A percentile compares a stretch with the other conserved stretches of the same genome.
Evolutionary conservation across 2,888 invertebrate species (phyloP).

Genomic region (Trachelus tabidus): DNA sequence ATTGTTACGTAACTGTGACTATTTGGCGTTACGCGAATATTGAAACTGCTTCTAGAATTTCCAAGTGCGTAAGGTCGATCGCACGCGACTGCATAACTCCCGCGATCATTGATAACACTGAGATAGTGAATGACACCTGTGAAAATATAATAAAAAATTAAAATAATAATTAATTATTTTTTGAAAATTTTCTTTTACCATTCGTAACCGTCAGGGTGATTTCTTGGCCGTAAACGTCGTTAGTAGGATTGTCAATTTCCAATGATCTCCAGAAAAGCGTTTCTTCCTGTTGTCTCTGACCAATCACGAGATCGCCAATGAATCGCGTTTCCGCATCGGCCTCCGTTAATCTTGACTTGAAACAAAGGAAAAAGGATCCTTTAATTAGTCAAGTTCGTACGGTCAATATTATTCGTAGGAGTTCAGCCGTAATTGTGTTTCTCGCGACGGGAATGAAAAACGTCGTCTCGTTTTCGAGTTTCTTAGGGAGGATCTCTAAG

Average conservation of each 20-base stretch:
- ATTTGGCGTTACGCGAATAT: slow-evolving; percentile 52
- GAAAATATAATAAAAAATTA: neutral
- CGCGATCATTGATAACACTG: slow-evolving; percentile 47
- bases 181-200: slow-evolving; percentile 37
- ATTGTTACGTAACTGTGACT: slow-evolving; percentile 50
- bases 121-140: slow-evolving; percentile 55
- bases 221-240: slow-evolving; percentile 45
- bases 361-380: neutral
- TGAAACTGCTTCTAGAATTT: slow-evolving; percentile 42
- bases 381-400: neutral
- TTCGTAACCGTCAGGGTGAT: slow-evolving; percentile 47
- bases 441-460: neutral
- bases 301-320: slow-evolving; percentile 55
- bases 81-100: slow-evolving; percentile 58
- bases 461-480: neutral
- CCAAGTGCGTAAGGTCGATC: slow-evolving; percentile 50
- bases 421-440: neutral
- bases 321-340: slow-evolving; percentile 35
- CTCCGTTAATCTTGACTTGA: slow-evolving; percentile 24
- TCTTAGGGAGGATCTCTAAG: neutral
- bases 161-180: neutral
- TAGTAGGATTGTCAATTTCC: slow-evolving; percentile 54
- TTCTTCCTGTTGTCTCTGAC: slow-evolving; percentile 53
- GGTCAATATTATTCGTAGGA: neutral
- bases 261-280: slow-evolving; percentile 53